Conservation (phyloP, 2,113 vertebrate species). For the Cavia aperea region DNA sequence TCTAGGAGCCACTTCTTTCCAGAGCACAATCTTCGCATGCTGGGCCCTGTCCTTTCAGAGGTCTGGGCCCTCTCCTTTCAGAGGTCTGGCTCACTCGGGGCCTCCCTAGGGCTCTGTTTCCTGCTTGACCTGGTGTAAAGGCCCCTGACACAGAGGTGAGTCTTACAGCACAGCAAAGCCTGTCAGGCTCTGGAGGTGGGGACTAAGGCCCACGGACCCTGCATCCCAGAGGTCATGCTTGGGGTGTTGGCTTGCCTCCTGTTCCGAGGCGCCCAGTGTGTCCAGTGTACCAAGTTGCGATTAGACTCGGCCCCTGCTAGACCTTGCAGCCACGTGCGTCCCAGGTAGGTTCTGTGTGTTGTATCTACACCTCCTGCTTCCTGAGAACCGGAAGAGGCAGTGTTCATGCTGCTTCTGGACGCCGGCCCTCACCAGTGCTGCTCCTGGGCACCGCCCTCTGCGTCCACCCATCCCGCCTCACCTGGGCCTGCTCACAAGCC, state of each 20-base stretch:
- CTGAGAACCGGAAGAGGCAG: not conserved
- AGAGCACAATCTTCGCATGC: not conserved
- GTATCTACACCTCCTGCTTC: not conserved
- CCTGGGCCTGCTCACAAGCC: not conserved
- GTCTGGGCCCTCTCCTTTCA: not conserved
- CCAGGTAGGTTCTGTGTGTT: not conserved
- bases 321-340: not conserved
- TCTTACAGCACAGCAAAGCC: not conserved
- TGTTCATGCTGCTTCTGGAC: not conserved
- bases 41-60: not conserved
- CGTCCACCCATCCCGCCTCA: not conserved
- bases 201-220: not conserved
- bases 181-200: not conserved
- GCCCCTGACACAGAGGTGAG: not conserved
- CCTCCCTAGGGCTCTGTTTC: not conserved
- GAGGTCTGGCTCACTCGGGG: not conserved
- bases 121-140: fast-evolving
- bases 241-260: fast-evolving
- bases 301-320: not conserved
- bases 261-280: fast-evolving
- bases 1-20: not conserved
- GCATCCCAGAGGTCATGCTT: slow-evolving; percentile 34
- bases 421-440: too few relatives aligned
- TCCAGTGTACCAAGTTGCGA: not conserved
- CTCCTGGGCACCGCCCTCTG: too few relatives aligned